Conservation (phyloP, 2,797 vertebrate genomes). For the Merluccius polli region DNA sequence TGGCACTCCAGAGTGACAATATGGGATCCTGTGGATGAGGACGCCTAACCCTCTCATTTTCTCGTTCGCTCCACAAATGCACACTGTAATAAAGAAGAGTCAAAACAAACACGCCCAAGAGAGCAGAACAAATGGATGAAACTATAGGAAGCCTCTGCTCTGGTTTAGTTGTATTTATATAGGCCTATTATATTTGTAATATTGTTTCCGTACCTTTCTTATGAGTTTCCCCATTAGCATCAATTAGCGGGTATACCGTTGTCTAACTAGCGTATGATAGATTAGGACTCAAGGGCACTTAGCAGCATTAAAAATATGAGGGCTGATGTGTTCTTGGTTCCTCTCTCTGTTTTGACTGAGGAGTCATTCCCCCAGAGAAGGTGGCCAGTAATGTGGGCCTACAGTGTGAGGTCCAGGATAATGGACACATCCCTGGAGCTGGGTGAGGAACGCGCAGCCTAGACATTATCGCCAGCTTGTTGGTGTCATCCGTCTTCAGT, state of each 20-base stretch:
- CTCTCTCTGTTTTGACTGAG: slow-evolving; percentile 12
- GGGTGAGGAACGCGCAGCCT: slow-evolving; percentile 46
- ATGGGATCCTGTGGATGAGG: slow-evolving; percentile 25
- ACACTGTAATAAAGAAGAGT: slow-evolving; percentile 22
- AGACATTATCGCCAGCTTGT: slow-evolving; percentile 38
- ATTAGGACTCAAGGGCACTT: slow-evolving; percentile 13
- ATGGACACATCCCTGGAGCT: slow-evolving; percentile 56
- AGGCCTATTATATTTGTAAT: slow-evolving; percentile 18
- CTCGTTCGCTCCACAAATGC: slow-evolving; percentile 25
- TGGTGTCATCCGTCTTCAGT: slow-evolving; percentile 54
- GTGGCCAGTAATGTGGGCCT: slow-evolving; percentile 5
- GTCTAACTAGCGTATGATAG: slow-evolving; percentile 26
- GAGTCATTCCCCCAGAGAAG: slow-evolving; percentile 25
- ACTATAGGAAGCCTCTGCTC: background rate
- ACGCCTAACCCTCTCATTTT: slow-evolving; percentile 40
- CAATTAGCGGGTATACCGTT: slow-evolving; percentile 27
- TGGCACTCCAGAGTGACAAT: slow-evolving; percentile 34
- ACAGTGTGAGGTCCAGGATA: slow-evolving; percentile 41
- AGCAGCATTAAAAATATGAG: slow-evolving; percentile 25
- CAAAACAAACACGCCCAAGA: slow-evolving; percentile 37
- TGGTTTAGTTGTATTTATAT: slow-evolving; percentile 6
- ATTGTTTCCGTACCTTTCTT: background rate
- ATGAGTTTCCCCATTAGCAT: slow-evolving; percentile 24
- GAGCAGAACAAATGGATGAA: slow-evolving; percentile 16
- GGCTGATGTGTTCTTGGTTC: slow-evolving; percentile 10